Conservation (phyloP, 1,140 invertebrate species). For the Drosophila kanapiae region DNA sequence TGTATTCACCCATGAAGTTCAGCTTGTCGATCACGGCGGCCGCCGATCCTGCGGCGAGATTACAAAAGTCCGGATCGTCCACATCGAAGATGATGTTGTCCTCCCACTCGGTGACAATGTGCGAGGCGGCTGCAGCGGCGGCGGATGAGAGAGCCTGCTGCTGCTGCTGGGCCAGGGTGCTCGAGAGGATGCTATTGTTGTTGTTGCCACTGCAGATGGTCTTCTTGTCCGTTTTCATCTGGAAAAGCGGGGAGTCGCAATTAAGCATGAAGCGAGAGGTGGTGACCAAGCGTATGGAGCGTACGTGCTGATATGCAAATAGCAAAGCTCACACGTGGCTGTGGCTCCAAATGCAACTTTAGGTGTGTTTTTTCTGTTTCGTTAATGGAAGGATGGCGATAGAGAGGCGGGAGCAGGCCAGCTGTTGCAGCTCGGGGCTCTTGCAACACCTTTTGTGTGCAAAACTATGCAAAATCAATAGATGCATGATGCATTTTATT, state of each 20-base stretch:
- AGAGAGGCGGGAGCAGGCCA: conserved; percentile 29
- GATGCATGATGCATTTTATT: conserved; percentile 49
- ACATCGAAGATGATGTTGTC: conserved; percentile 82
- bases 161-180: conserved; percentile 20
- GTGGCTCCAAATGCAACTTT: conserved; percentile 52
- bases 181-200: conserved; percentile 14
- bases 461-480: conserved; percentile 67
- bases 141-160: conserved; percentile 37
- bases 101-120: conserved; percentile 82
- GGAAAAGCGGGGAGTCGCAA: conserved; percentile 38
- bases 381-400: conserved; percentile 9
- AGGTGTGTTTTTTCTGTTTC: conserved; percentile 6
- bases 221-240: conserved; percentile 77
- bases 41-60: conserved; percentile 43
- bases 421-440: conserved; percentile 57
- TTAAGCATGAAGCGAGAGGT: conserved; percentile 22
- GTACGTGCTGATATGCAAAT: conserved; percentile 75
- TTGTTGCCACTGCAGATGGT: conserved; percentile 46
- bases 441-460: conserved; percentile 28
- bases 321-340: conserved; percentile 66
- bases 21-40: conserved; percentile 57
- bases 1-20: conserved; percentile 70
- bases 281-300: conserved; percentile 14
- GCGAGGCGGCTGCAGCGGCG: conserved; percentile 39
- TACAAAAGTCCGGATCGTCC: conserved; percentile 84